A percentile compares a stretch with the other conserved stretches of the same genome.
phyloP scores from a whole-genome alignment of 2,888 invertebrate species.

The Erannis defoliaria region DNA sequence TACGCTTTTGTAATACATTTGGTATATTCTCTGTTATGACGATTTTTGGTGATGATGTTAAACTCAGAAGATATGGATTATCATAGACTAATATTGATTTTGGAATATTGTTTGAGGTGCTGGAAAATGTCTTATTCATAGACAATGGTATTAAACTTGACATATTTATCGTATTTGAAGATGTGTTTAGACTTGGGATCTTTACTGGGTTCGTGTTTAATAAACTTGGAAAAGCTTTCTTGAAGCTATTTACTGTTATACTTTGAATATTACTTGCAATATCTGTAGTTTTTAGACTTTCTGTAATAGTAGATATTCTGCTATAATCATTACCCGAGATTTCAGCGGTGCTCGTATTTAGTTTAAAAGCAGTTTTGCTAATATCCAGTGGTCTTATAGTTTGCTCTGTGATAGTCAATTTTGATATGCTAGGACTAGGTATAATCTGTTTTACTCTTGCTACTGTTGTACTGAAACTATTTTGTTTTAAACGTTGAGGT shows the following conservation, averaged over 20 bases:
- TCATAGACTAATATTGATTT: not conserved
- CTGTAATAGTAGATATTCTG: not conserved
- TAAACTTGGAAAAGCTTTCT: not conserved
- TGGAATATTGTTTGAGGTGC: not conserved
- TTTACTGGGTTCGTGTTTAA: not conserved
- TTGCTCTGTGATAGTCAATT: not conserved
- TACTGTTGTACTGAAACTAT: not conserved
- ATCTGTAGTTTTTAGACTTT: not conserved
- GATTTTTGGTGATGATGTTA: not conserved
- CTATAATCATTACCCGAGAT: not conserved
- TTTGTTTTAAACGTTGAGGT: not conserved
- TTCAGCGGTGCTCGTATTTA: not conserved
- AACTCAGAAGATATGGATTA: not conserved
- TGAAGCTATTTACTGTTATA: not conserved
- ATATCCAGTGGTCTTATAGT: not conserved
- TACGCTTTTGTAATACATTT: not conserved
- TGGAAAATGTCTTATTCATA: not conserved
- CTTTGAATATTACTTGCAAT: not conserved
- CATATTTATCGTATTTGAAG: not conserved
- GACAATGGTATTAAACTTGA: not conserved
- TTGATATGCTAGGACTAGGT: not conserved
- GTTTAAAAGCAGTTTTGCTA: not conserved
- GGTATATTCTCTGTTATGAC: not conserved
- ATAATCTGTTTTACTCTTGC: not conserved
- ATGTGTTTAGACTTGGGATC: not conserved